These are phyloP conservation scores for Campodea augens DNA, from an alignment of 1,140 invertebrate species.

Conservation along the genomic window DNA sequence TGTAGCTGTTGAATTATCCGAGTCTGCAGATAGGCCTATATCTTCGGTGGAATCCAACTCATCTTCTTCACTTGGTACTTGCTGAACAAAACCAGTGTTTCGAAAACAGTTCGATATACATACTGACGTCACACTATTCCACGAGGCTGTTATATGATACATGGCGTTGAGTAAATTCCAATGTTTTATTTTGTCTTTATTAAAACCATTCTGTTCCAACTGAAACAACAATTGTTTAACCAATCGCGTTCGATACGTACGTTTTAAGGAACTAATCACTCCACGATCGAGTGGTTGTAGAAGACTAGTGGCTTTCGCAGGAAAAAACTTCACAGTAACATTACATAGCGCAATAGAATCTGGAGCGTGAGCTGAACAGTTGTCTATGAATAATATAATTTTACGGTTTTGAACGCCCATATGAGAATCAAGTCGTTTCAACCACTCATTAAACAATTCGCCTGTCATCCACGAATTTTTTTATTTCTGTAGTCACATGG, in stretches of 20 bases:
- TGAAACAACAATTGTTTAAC: no score
- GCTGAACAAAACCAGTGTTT: no score
- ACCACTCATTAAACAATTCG: slow-evolving; percentile 17
- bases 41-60: background rate
- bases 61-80: no score
- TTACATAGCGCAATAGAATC: slow-evolving; percentile 7
- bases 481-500: slow-evolving; percentile 19
- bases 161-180: background rate
- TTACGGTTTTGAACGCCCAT: slow-evolving; percentile 13
- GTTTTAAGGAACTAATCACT: slow-evolving; percentile 2
- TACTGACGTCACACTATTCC: background rate
- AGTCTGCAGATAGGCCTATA: background rate
- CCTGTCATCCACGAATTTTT: slow-evolving; percentile 25
- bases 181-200: background rate
- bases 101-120: background rate
- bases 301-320: slow-evolving; percentile 6
- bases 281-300: slow-evolving; percentile 7
- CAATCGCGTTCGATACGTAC: slow-evolving; percentile 1
- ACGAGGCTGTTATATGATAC: background rate
- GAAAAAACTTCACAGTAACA: slow-evolving; percentile 5
- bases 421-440: slow-evolving; percentile 12
- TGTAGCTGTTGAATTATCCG: slow-evolving; percentile 2
- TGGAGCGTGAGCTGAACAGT: slow-evolving; percentile 10
- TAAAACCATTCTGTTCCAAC: background rate
- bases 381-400: slow-evolving; percentile 14